phyloP scores from a whole-genome alignment of 2,113 vertebrate genomes.

The Chloropsis cyanopogon region DNA sequence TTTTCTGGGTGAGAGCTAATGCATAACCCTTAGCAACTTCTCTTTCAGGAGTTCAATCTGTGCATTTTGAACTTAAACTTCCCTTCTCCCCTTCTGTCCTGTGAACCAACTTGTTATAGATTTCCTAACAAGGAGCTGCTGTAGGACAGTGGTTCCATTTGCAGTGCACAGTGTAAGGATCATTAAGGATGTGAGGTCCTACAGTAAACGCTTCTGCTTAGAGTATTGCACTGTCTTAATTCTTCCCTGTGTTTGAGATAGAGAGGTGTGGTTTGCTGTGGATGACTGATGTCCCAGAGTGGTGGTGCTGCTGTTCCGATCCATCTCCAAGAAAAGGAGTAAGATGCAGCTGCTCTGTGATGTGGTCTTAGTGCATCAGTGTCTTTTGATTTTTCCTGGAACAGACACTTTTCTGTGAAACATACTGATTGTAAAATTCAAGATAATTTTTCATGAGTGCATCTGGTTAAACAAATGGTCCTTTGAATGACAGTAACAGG shows the following conservation, averaged over 20 bases:
- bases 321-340: neutral
- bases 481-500: conserved; percentile 19
- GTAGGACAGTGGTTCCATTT: neutral
- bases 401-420: neutral
- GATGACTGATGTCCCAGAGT: neutral
- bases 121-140: neutral
- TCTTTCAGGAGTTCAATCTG: rapidly evolving
- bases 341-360: neutral
- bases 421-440: neutral
- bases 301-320: neutral
- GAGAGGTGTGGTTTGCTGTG: neutral
- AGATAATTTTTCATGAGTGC: neutral
- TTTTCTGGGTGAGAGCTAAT: neutral
- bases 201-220: neutral
- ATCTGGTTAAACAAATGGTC: conserved; percentile 28
- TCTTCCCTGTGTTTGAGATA: rapidly evolving
- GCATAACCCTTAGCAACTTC: neutral
- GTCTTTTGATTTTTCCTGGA: neutral
- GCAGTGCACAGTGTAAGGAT: neutral
- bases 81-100: neutral
- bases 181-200: neutral
- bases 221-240: neutral
- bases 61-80: neutral
- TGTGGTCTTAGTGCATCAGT: neutral
- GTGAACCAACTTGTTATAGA: neutral